A percentile compares a stretch with the other conserved stretches of the same genome.
phyloP scores from a whole-genome alignment of 1,140 invertebrate genomes.

The Drosophila repletoides region DNA sequence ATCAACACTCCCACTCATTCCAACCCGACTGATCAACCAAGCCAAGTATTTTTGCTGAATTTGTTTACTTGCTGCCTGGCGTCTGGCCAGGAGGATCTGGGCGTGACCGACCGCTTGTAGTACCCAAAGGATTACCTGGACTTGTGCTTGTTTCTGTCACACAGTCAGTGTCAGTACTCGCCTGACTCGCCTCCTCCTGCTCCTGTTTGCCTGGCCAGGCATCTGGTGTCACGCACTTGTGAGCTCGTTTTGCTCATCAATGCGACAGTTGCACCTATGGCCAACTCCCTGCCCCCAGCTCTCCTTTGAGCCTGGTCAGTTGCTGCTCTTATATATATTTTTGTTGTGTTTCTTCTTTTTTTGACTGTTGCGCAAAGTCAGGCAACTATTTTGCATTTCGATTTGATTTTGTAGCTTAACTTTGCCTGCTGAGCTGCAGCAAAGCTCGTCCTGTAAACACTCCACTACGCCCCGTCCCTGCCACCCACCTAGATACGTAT shows the following conservation, averaged over 20 bases:
- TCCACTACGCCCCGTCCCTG: not conserved
- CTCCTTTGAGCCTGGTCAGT: constrained; percentile 10
- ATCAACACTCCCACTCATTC: not conserved
- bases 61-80: constrained; percentile 31
- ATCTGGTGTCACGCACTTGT: constrained; percentile 62
- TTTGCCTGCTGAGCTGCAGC: constrained; percentile 5
- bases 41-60: constrained; percentile 62
- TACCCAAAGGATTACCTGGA: constrained; percentile 69
- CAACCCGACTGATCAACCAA: constrained; percentile 34
- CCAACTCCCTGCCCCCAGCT: not conserved
- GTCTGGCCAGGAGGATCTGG: not conserved
- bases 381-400: constrained; percentile 44
- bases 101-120: constrained; percentile 39
- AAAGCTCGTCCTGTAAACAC: constrained; percentile 46
- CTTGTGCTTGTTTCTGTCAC: constrained; percentile 67
- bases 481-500: constrained; percentile 1
- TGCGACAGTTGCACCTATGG: constrained; percentile 37
- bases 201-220: constrained; percentile 1
- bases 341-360: not conserved
- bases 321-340: not conserved
- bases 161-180: constrained; percentile 25
- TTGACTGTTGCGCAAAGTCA: constrained; percentile 15
- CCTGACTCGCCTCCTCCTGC: not conserved
- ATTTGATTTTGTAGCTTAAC: constrained; percentile 33
- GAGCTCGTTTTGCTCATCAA: constrained; percentile 43